Percentiles rank a stretch among this genome's conserved stretches.
Conservation (phyloP, 2,888 invertebrate species). For the Pyrrhosoma nymphula region DNA sequence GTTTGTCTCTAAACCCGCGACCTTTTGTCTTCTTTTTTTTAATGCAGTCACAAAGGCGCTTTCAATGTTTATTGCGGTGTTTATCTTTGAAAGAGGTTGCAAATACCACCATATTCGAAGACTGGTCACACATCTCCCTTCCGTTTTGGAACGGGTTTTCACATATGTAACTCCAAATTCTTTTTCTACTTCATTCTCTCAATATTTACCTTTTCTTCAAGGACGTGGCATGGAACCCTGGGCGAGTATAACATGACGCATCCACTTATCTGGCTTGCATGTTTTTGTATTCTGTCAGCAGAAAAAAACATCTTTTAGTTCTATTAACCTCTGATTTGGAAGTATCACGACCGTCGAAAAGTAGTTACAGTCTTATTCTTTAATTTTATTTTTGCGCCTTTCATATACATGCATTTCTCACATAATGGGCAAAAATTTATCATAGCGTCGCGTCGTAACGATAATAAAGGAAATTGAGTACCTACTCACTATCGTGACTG, state of each 20-base stretch:
- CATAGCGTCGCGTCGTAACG: no score
- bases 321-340: background rate
- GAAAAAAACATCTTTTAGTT: background rate
- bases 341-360: no score
- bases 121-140: background rate
- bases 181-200: background rate
- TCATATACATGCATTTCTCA: no score
- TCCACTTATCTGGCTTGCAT: background rate
- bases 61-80: conserved; percentile 15
- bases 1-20: background rate
- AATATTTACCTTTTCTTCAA: background rate
- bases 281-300: background rate
- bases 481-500: no score
- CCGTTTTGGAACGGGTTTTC: background rate
- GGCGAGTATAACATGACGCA: background rate
- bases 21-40: background rate
- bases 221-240: background rate
- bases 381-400: no score
- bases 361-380: no score
- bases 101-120: background rate
- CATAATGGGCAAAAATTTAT: no score
- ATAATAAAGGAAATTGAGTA: no score
- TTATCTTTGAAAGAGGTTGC: background rate
- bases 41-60: background rate
- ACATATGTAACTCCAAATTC: background rate